These are phyloP conservation scores for Pentalonia nigronervosa DNA, from an alignment of 1,140 invertebrate genomes.

Conservation along the genomic window DNA sequence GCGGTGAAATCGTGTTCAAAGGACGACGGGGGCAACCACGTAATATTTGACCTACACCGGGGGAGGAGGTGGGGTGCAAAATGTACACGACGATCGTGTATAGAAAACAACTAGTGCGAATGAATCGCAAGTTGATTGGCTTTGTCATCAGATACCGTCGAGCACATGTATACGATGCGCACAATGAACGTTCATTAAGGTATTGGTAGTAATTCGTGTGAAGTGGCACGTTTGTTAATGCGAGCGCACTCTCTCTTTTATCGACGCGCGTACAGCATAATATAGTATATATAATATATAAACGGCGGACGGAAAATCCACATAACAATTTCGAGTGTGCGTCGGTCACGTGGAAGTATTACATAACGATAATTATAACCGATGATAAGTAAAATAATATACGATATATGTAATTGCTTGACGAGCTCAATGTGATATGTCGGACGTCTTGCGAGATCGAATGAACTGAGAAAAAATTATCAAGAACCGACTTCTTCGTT, in stretches of 20 bases:
- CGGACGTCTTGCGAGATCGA: not conserved
- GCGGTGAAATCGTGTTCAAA: not conserved
- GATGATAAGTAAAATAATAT: not conserved
- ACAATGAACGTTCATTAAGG: conserved; percentile 55
- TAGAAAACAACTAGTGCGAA: not conserved
- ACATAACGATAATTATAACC: too few species aligned
- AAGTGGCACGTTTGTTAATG: not conserved
- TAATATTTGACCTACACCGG: not conserved
- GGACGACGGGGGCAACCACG: too few species aligned
- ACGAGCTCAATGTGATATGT: not conserved
- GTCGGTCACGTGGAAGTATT: not conserved
- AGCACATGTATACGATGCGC: not conserved
- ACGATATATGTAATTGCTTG: not conserved
- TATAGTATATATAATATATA: too few species aligned
- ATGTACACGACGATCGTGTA: not conserved
- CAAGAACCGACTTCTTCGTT: not conserved
- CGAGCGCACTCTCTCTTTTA: not conserved
- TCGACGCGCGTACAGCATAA: not conserved
- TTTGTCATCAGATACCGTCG: not conserved
- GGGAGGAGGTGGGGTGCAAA: not conserved
- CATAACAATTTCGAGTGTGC: not conserved
- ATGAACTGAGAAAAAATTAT: not conserved
- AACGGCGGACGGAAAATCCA: not conserved
- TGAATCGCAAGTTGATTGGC: conserved; percentile 51
- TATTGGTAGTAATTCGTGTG: conserved; percentile 24